Evolutionary conservation across 1,140 invertebrate species (phyloP).

Genomic region (Drosophila paulistorum): DNA sequence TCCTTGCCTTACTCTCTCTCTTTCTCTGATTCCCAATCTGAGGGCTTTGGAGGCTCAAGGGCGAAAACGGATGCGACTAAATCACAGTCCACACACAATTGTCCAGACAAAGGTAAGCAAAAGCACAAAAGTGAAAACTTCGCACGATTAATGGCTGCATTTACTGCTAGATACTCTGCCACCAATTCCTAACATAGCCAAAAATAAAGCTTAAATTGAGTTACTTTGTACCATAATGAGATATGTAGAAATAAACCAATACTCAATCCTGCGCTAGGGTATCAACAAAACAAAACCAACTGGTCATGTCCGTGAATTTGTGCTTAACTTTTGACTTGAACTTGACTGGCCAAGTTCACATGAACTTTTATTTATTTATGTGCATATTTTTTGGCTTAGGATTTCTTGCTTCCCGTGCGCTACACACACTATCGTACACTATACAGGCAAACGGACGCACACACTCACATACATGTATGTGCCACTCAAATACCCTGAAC

Average conservation of each 20-base stretch:
- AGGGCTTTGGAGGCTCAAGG: neutral
- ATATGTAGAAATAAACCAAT: no score
- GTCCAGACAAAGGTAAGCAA: slow-evolving; percentile 56
- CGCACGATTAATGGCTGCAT: neutral
- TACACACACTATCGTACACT: no score
- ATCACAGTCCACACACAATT: slow-evolving; percentile 35
- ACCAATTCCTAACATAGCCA: neutral
- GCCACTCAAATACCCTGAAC: slow-evolving; percentile 25
- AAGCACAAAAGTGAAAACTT: slow-evolving; percentile 21
- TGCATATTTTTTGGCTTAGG: slow-evolving; percentile 50
- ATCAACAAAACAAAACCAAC: slow-evolving; percentile 5
- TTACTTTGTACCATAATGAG: no score
- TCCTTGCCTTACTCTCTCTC: no score
- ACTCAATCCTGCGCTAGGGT: neutral
- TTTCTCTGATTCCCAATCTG: slow-evolving; percentile 17
- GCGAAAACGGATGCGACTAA: slow-evolving; percentile 22
- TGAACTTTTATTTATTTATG: slow-evolving; percentile 52
- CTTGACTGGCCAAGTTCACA: slow-evolving; percentile 8
- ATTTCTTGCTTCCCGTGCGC: neutral
- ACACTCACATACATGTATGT: slow-evolving; percentile 3
- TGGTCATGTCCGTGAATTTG: slow-evolving; percentile 16
- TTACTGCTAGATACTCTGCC: no score
- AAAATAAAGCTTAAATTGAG: no score
- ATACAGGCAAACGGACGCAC: neutral
- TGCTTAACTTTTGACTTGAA: slow-evolving; percentile 51